Evolutionary conservation across 2,113 vertebrate species (phyloP).

Genomic region (Megaleporinus macrocephalus): DNA sequence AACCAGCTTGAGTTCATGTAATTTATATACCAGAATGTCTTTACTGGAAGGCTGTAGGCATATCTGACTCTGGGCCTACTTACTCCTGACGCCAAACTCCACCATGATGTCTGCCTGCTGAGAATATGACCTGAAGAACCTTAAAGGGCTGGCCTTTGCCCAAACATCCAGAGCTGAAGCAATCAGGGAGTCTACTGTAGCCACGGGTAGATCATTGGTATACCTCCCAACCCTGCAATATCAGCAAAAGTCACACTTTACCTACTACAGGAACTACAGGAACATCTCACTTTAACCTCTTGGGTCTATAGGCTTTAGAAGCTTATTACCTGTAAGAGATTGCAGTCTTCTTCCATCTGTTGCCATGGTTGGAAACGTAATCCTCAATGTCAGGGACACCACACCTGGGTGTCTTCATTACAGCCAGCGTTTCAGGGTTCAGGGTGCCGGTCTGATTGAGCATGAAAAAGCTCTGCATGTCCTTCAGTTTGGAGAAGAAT

Average conservation of each 20-base stretch:
- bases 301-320: background rate
- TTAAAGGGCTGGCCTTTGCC: slow-evolving; percentile 72
- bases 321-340: slow-evolving; percentile 73
- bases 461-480: slow-evolving; percentile 80
- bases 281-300: background rate
- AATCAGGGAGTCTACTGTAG: slow-evolving; percentile 71
- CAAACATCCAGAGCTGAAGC: slow-evolving; percentile 74
- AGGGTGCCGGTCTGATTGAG: slow-evolving; percentile 73
- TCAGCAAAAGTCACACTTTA: slow-evolving; percentile 1
- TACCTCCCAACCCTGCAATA: slow-evolving; percentile 73
- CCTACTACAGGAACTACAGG: background rate
- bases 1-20: too few relatives aligned
- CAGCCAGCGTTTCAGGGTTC: slow-evolving; percentile 68
- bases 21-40: background rate
- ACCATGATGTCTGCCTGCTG: slow-evolving; percentile 76
- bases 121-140: slow-evolving; percentile 66
- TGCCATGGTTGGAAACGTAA: slow-evolving; percentile 63
- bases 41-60: background rate
- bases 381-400: slow-evolving; percentile 78
- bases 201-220: slow-evolving; percentile 72
- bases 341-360: slow-evolving; percentile 74
- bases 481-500: slow-evolving; percentile 73
- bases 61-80: background rate
- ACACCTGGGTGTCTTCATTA: slow-evolving; percentile 75
- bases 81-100: slow-evolving; percentile 67